Conservation (phyloP, 2,113 vertebrate genomes). For the Leiothrix lutea region DNA sequence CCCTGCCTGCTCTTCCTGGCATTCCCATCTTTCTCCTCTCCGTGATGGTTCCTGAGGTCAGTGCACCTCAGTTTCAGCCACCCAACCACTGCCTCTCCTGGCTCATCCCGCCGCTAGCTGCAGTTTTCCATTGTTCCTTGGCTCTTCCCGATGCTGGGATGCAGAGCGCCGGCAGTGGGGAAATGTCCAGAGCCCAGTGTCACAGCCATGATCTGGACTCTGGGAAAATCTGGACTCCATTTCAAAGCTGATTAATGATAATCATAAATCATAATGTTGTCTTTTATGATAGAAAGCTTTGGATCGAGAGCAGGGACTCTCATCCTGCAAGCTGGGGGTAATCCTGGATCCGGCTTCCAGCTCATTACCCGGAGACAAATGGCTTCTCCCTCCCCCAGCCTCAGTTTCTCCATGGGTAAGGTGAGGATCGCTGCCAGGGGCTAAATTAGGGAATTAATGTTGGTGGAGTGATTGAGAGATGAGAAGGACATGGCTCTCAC, state of each 20-base stretch:
- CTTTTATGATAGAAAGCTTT: background rate
- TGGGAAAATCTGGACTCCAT: background rate
- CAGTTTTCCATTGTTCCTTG: background rate
- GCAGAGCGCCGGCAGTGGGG: accelerated
- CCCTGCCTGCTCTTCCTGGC: background rate
- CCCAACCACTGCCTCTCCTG: accelerated
- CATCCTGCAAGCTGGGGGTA: background rate
- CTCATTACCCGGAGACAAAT: background rate
- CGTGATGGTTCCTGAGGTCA: accelerated
- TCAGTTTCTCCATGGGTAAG: background rate
- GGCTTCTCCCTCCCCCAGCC: background rate
- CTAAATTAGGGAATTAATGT: conserved; percentile 4
- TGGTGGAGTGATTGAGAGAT: background rate
- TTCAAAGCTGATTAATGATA: background rate
- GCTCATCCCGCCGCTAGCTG: accelerated
- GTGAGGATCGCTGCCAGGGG: conserved; percentile 16
- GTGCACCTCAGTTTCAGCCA: background rate
- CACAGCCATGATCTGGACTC: background rate
- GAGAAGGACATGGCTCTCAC: background rate
- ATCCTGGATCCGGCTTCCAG: background rate
- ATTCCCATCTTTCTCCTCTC: background rate
- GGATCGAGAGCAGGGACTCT: background rate
- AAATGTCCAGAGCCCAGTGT: accelerated
- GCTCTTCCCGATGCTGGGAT: background rate
- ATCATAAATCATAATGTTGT: background rate